These are phyloP conservation scores for Pheosia tremula DNA, from an alignment of 2,888 invertebrate species.

Conservation along the genomic window DNA sequence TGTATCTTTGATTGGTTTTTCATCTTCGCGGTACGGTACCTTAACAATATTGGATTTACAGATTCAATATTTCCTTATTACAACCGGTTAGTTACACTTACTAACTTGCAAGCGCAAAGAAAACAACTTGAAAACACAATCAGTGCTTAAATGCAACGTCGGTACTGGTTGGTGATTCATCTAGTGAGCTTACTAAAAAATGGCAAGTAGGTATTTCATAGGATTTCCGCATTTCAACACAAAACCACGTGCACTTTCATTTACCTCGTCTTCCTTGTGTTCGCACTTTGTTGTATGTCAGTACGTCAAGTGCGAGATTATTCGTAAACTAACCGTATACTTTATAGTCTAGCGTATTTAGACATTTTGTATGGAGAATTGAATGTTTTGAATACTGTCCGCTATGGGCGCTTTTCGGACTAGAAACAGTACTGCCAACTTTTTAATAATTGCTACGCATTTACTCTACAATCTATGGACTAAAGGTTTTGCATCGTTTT, in stretches of 20 bases:
- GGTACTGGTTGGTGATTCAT: neutral
- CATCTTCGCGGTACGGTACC: neutral
- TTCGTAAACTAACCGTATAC: no score
- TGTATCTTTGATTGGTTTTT: neutral
- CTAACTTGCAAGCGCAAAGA: neutral
- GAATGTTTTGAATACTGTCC: no score
- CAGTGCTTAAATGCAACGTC: neutral
- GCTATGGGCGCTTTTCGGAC: no score
- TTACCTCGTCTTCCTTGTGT: neutral
- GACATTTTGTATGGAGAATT: no score
- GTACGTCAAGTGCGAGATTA: neutral
- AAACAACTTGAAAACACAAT: neutral
- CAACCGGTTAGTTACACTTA: neutral
- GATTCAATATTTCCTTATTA: neutral
- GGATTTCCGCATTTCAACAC: constrained; percentile 4
- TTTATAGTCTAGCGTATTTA: no score
- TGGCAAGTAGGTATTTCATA: neutral
- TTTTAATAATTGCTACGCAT: no score
- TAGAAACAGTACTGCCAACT: no score
- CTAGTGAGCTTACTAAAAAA: constrained; percentile 1
- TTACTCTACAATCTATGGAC: no score
- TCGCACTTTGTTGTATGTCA: neutral
- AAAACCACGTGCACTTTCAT: constrained; percentile 2
- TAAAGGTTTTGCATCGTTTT: no score
- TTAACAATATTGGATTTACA: neutral